Base-by-base conservation (phyloP, 1,140 invertebrate species). In the Rhopalosiphum maidis region DNA sequence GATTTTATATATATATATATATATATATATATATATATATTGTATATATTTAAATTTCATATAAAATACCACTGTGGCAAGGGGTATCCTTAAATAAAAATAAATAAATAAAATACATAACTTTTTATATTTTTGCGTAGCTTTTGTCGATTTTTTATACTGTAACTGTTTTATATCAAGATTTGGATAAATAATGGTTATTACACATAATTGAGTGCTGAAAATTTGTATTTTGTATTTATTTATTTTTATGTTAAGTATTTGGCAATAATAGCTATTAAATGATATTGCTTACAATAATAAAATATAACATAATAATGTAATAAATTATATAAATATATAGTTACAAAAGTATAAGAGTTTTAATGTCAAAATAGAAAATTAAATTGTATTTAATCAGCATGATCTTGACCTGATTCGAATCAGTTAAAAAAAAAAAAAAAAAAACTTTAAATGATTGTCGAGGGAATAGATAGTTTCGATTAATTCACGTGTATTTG, bases 401-500 rank as follows among this genome's bases (percentile, higher is more conserved):
- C 0, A n/a, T n/a, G 30, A 41, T 41, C 2, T 41, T 41, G 3
- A 41, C 2, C 3, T 41, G 3, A 41, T 41, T 41, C 41, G 41
- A 77, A n/a, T n/a, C 60, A 9, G 15, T 77, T n/a, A 18, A n/a
- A 77, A 77, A 68, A n/a, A 68, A 77, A 77, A 68, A n/a, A 68
- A 77, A 77, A 11, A 60, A 77, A 77, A 9, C 8, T 30, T 68
- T 0, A 30, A 77, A n/a, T 30, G 15, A 15, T 77, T 18, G 1
- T n/a, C 5, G n/a, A 77, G 5, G 3, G 2, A 51, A 5, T 6
- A 4, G 4, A 5, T 77, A n/a, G 4, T 18, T n/a, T 18, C 0
- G n/a, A 77, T 21, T 18, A 15, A 77, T n/a, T n/a, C 15, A 18
- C 30, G n/a, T 30, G 5, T 15, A 77, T 77, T 6, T 77, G n/a